Conservation (phyloP, 53 echinoderm and acorn worm genomes). For the Actinopyga echinites region DNA sequence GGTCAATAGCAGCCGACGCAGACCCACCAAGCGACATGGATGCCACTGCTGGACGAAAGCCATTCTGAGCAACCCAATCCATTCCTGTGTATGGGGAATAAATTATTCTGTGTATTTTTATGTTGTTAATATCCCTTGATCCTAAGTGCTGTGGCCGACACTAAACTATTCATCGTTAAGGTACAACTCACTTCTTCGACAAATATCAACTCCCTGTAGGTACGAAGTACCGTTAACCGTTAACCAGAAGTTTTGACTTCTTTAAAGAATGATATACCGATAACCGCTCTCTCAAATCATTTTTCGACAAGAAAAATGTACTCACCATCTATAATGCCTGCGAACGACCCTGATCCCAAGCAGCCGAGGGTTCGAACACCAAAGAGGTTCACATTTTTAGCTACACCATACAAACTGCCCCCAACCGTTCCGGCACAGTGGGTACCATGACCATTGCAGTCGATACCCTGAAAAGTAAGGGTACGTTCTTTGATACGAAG, state of each 20-base stretch:
- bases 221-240: too few species aligned
- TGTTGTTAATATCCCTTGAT: too few species aligned
- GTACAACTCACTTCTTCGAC: too few species aligned
- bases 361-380: slow-evolving; percentile 51
- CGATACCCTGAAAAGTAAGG: slow-evolving; percentile 3
- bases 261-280: too few species aligned
- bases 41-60: slow-evolving; percentile 53
- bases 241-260: too few species aligned
- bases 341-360: slow-evolving; percentile 3
- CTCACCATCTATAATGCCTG: slow-evolving; percentile 46
- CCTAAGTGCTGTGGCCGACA: too few species aligned
- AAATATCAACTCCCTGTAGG: too few species aligned
- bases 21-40: slow-evolving; percentile 69
- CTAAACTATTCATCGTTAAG: too few species aligned
- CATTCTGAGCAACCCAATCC: slow-evolving; percentile 59
- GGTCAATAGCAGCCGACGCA: slow-evolving; percentile 25
- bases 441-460: slow-evolving; percentile 60
- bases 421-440: slow-evolving; percentile 58
- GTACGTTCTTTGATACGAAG: not conserved
- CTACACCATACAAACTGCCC: slow-evolving; percentile 36
- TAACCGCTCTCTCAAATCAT: too few species aligned
- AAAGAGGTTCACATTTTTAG: slow-evolving; percentile 14
- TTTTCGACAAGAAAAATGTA: not conserved
- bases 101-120: too few species aligned
- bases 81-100: slow-evolving; percentile 39